Percentiles rank a stretch among this genome's conserved stretches.
Conservation (phyloP, 2,113 vertebrate species). For the Cheilinus undulatus region DNA sequence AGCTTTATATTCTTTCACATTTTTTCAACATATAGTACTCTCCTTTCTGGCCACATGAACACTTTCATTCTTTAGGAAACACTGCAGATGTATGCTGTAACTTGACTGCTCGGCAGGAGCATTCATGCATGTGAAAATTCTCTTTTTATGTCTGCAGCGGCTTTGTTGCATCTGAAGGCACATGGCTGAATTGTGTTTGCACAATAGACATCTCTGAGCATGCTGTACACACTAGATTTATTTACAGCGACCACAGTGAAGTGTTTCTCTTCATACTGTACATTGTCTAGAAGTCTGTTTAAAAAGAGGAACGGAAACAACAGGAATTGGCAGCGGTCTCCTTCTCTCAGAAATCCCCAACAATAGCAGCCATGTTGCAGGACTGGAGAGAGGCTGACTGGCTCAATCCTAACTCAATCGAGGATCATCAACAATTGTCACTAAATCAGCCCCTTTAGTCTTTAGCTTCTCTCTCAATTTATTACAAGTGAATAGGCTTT, state of each 20-base stretch:
- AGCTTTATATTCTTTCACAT: neutral
- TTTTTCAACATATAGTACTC: too few relatives aligned
- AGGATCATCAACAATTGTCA: constrained; percentile 73
- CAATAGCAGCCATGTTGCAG: constrained; percentile 30
- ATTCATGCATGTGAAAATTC: neutral
- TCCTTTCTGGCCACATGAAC: neutral
- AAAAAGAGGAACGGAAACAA: constrained; percentile 1
- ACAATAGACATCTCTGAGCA: neutral
- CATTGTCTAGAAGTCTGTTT: constrained; percentile 11
- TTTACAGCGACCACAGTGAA: neutral
- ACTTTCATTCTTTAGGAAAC: neutral
- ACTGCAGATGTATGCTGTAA: neutral
- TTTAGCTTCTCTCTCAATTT: constrained; percentile 72
- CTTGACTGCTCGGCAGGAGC: neutral
- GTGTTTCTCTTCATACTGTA: constrained; percentile 13
- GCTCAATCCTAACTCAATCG: constrained; percentile 75
- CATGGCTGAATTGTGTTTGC: neutral
- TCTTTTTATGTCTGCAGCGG: constrained; percentile 1
- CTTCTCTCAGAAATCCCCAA: constrained; percentile 30
- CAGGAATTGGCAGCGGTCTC: constrained; percentile 18
- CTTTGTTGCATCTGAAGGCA: constrained; percentile 4
- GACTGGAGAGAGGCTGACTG: constrained; percentile 2
- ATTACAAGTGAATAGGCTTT: constrained; percentile 76
- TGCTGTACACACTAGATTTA: neutral
- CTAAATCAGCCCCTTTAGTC: constrained; percentile 75